Evolutionary conservation across 2,888 invertebrate genomes (phyloP).

Genomic region (Ferrisia virgata): DNA sequence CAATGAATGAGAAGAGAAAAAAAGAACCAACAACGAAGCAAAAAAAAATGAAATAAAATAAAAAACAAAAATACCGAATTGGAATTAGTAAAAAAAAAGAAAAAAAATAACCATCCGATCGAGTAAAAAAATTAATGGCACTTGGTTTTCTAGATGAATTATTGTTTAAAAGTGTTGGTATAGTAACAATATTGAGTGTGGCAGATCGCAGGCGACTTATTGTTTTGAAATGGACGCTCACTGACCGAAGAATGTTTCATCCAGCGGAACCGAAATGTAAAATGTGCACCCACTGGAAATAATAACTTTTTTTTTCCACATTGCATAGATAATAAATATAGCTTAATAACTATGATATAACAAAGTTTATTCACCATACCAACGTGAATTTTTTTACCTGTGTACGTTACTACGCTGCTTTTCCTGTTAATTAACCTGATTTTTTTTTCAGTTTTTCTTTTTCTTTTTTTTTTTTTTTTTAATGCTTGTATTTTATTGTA

Average conservation of each 20-base stretch:
- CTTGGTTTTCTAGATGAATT: neutral
- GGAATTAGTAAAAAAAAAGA: neutral
- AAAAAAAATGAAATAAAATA: neutral
- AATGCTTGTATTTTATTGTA: no score
- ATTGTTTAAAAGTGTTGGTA: slow-evolving; percentile 10
- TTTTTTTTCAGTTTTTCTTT: neutral
- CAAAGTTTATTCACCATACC: slow-evolving; percentile 27
- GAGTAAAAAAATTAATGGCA: neutral
- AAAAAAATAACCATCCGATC: neutral
- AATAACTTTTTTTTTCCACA: slow-evolving; percentile 29
- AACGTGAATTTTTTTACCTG: slow-evolving; percentile 23
- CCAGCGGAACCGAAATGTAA: slow-evolving; percentile 44
- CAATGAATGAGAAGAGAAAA: no score
- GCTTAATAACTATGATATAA: slow-evolving; percentile 40
- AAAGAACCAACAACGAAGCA: neutral
- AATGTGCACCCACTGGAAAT: slow-evolving; percentile 45
- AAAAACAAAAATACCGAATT: neutral
- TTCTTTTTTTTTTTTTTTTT: no score
- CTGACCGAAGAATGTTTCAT: slow-evolving; percentile 44
- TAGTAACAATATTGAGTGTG: slow-evolving; percentile 1
- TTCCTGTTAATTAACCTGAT: slow-evolving; percentile 28
- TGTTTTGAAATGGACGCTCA: slow-evolving; percentile 45
- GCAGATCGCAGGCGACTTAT: slow-evolving; percentile 33
- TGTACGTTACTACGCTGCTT: neutral
- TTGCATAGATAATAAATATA: slow-evolving; percentile 34